phyloP scores from a whole-genome alignment of 2,888 invertebrate species.

The Sphecodes monilicornis region DNA sequence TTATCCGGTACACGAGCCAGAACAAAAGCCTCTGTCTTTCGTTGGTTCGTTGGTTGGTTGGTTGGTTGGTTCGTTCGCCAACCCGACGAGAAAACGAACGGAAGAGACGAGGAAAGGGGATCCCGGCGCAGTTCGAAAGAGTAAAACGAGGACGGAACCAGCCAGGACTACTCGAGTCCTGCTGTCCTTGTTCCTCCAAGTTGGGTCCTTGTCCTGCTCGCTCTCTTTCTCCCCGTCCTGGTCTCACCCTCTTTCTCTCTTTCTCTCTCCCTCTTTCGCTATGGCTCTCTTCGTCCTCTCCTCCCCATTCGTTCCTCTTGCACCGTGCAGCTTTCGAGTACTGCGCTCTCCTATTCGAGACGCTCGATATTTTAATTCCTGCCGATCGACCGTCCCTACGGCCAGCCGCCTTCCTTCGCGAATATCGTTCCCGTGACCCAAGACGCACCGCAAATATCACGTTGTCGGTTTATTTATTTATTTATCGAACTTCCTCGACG shows the following conservation, averaged over 20 bases:
- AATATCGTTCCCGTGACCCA: slow-evolving; percentile 23
- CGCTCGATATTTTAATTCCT: slow-evolving; percentile 71
- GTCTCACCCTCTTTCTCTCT: background rate
- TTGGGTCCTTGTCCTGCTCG: background rate
- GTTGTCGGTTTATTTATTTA: background rate
- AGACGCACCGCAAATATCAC: slow-evolving; percentile 25
- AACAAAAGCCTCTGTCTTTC: slow-evolving; percentile 64
- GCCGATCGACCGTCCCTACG: slow-evolving; percentile 60
- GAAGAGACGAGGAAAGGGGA: slow-evolving; percentile 8
- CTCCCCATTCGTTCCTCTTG: slow-evolving; percentile 11
- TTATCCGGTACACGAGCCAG: slow-evolving; percentile 63
- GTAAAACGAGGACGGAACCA: slow-evolving; percentile 13
- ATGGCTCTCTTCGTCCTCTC: background rate
- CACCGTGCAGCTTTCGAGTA: slow-evolving; percentile 31
- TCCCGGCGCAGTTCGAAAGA: background rate
- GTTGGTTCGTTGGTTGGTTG: slow-evolving; percentile 14
- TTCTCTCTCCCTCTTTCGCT: background rate
- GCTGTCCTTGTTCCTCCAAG: slow-evolving; percentile 9
- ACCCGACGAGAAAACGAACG: slow-evolving; percentile 12
- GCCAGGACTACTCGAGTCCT: slow-evolving; percentile 27
- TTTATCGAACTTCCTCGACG: background rate
- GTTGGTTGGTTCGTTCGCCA: slow-evolving; percentile 2
- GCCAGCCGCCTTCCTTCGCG: slow-evolving; percentile 14
- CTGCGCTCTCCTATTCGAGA: slow-evolving; percentile 46
- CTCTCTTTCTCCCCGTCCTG: background rate